Evolutionary conservation across 2,888 invertebrate genomes (phyloP).

Genomic region (Drosophila merina): DNA sequence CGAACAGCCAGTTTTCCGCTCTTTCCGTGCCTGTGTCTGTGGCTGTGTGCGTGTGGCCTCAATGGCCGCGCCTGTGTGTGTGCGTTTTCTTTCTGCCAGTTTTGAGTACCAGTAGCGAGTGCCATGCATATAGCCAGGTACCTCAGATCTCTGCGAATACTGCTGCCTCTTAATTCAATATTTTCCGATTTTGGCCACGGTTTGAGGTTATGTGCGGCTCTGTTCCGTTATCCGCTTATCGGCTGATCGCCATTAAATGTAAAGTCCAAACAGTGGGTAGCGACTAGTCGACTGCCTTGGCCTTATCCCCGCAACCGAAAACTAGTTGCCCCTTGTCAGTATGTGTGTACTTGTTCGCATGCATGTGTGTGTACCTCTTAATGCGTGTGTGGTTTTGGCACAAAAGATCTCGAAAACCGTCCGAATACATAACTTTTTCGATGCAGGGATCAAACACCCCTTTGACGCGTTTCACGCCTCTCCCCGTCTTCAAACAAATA

Average conservation of each 20-base stretch:
- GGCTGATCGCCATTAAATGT: neutral
- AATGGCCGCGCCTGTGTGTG: conserved; percentile 20
- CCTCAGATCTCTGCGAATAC: conserved; percentile 2
- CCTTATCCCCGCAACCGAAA: conserved; percentile 9
- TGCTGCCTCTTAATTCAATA: neutral
- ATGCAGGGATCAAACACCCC: neutral
- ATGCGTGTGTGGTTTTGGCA: neutral
- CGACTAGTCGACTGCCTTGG: neutral
- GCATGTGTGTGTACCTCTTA: no score
- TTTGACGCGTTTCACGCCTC: conserved; percentile 1
- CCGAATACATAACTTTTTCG: neutral
- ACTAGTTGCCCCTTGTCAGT: conserved; percentile 22
- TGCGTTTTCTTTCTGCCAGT: conserved; percentile 7
- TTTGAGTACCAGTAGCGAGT: neutral
- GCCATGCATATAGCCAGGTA: conserved; percentile 1
- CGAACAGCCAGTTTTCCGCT: conserved; percentile 77
- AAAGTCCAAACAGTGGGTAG: conserved; percentile 10
- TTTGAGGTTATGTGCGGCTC: neutral
- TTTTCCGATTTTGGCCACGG: neutral
- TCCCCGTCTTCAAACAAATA: conserved; percentile 21
- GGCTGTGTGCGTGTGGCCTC: conserved; percentile 25
- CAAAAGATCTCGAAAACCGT: neutral
- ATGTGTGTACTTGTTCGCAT: neutral
- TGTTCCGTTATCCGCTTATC: neutral
- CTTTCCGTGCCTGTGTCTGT: conserved; percentile 32